A percentile compares a stretch with the other conserved stretches of the same genome.
These are phyloP conservation scores for Ictalurus punctatus DNA, from an alignment of 2,113 vertebrate species.

Conservation along the genomic window DNA sequence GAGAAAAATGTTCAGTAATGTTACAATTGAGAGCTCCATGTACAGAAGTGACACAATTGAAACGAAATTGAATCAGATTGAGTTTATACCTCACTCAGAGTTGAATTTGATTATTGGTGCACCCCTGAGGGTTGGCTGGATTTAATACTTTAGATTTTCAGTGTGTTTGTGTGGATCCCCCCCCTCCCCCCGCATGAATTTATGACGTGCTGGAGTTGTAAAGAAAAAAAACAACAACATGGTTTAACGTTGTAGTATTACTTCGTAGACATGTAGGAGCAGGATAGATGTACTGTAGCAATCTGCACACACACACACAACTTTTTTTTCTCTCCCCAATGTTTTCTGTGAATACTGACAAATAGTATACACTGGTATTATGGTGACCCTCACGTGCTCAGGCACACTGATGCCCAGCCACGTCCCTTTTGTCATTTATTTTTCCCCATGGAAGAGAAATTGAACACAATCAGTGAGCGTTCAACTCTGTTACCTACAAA, in stretches of 20 bases:
- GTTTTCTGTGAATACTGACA: constrained; percentile 26
- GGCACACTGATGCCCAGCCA: constrained; percentile 36
- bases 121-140: constrained; percentile 13
- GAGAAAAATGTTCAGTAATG: constrained; percentile 16
- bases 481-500: constrained; percentile 65
- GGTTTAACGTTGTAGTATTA: constrained; percentile 55
- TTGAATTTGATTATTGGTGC: neutral
- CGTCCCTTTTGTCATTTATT: constrained; percentile 44
- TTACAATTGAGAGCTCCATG: neutral
- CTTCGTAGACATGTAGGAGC: constrained; percentile 28
- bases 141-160: constrained; percentile 5
- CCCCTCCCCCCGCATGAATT: constrained; percentile 72
- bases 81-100: constrained; percentile 18
- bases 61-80: constrained; percentile 7
- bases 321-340: constrained; percentile 14
- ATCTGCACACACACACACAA: neutral
- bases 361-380: constrained; percentile 10
- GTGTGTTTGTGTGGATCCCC: constrained; percentile 24
- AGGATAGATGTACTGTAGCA: constrained; percentile 26
- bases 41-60: constrained; percentile 5
- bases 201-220: constrained; percentile 47
- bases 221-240: constrained; percentile 43
- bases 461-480: constrained; percentile 60
- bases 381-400: neutral
- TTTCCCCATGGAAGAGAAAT: neutral